These are phyloP conservation scores for Pseudomyrmex flavicornis DNA, from an alignment of 1,140 invertebrate species.

Conservation along the genomic window DNA sequence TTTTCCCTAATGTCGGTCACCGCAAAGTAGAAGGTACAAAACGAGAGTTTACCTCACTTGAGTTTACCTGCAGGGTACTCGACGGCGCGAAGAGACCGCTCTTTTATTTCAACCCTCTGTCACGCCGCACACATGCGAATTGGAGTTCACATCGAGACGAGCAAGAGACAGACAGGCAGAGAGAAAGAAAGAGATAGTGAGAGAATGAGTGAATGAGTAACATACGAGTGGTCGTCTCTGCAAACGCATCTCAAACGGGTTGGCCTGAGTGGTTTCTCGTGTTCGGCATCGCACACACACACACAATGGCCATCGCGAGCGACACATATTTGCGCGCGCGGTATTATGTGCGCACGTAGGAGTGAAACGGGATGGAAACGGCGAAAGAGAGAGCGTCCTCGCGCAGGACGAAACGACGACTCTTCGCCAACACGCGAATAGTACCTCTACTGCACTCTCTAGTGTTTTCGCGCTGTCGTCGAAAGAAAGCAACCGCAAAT, in stretches of 20 bases:
- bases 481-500: conserved; percentile 31
- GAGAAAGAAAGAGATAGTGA: not conserved
- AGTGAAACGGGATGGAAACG: not conserved
- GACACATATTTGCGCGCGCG: conserved; percentile 2
- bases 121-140: conserved; percentile 4
- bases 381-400: conserved; percentile 34
- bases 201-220: not conserved
- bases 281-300: conserved; percentile 61
- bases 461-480: conserved; percentile 35
- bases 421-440: conserved; percentile 4
- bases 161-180: not conserved
- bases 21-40: conserved; percentile 28
- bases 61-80: conserved; percentile 8
- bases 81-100: not conserved
- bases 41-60: conserved; percentile 2
- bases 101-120: conserved; percentile 45
- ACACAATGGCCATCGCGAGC: conserved; percentile 12
- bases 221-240: conserved; percentile 21
- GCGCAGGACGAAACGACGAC: conserved; percentile 21
- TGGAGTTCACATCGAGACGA: conserved; percentile 17
- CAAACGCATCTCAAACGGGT: conserved; percentile 50
- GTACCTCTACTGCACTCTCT: not conserved
- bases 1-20: conserved; percentile 35
- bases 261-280: conserved; percentile 71
- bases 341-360: conserved; percentile 32